phyloP scores from a whole-genome alignment of 2,888 invertebrate species.

The Trichopoda pennipes region DNA sequence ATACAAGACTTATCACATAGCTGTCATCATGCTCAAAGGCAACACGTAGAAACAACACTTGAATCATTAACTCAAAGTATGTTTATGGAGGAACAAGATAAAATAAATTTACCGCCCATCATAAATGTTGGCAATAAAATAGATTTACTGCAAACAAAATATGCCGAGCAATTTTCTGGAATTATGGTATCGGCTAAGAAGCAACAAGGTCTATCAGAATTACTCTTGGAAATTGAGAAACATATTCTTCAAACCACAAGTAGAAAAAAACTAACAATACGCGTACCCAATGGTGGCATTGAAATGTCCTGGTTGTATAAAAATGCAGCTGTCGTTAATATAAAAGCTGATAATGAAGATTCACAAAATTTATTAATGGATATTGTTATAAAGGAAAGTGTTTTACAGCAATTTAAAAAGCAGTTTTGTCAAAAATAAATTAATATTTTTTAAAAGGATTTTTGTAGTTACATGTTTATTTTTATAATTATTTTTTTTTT shows the following conservation, averaged over 20 bases:
- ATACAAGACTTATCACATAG: constrained; percentile 90
- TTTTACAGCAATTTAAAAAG: constrained; percentile 83
- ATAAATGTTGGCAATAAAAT: constrained; percentile 89
- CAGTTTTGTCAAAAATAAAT: constrained; percentile 72
- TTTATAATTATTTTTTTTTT: not conserved
- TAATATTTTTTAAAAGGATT: not conserved
- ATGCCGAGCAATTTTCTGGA: constrained; percentile 69
- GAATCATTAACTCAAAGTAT: constrained; percentile 81
- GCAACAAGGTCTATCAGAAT: constrained; percentile 77
- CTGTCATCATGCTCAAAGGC: constrained; percentile 85
- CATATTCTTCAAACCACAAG: constrained; percentile 82
- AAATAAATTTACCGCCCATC: constrained; percentile 79
- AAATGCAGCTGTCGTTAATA: constrained; percentile 83
- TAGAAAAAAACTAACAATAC: constrained; percentile 82
- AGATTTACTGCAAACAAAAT: constrained; percentile 81
- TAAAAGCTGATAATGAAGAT: constrained; percentile 82
- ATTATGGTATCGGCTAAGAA: constrained; percentile 82
- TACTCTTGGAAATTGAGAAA: constrained; percentile 76
- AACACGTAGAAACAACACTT: constrained; percentile 87
- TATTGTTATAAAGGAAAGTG: constrained; percentile 83
- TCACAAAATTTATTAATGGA: constrained; percentile 83
- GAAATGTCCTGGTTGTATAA: constrained; percentile 85
- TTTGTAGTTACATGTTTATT: not conserved
- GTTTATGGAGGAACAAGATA: constrained; percentile 57
- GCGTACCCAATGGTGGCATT: constrained; percentile 83